Evolutionary conservation across 2,797 vertebrate genomes (phyloP).

Genomic region (Aphelocoma californica): DNA sequence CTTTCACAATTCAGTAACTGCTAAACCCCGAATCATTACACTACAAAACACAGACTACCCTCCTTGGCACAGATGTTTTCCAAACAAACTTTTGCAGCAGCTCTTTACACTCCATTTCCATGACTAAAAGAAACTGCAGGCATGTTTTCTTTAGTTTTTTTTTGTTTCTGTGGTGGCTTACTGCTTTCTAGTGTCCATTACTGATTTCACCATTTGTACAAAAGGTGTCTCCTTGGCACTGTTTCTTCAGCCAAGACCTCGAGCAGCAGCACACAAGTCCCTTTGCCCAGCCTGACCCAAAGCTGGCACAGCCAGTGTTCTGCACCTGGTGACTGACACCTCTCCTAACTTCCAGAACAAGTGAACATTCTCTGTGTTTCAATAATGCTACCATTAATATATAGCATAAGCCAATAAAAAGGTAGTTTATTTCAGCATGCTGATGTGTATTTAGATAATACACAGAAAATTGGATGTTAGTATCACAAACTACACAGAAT

Average conservation of each 20-base stretch:
- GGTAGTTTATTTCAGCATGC: background rate
- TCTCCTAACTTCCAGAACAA: background rate
- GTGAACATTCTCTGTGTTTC: background rate
- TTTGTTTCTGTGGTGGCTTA: background rate
- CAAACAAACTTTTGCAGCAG: background rate
- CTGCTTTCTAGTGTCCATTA: background rate
- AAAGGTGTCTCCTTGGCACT: background rate
- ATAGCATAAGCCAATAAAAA: background rate
- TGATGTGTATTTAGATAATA: background rate
- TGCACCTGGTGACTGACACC: background rate
- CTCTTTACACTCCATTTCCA: background rate
- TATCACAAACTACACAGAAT: background rate
- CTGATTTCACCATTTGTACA: background rate
- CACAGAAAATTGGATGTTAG: background rate
- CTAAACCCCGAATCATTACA: background rate
- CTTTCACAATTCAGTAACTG: background rate
- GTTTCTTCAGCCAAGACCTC: background rate
- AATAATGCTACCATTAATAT: background rate
- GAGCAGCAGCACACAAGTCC: background rate
- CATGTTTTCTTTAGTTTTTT: background rate
- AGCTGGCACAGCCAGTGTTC: background rate
- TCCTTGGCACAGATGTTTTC: background rate
- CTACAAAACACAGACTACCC: background rate
- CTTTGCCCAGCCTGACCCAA: background rate
- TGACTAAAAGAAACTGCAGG: background rate